These are phyloP conservation scores for Bolinopsis microptera DNA, from an alignment of 37 sponge, comb jelly and placozoan genomes.

Conservation along the genomic window DNA sequence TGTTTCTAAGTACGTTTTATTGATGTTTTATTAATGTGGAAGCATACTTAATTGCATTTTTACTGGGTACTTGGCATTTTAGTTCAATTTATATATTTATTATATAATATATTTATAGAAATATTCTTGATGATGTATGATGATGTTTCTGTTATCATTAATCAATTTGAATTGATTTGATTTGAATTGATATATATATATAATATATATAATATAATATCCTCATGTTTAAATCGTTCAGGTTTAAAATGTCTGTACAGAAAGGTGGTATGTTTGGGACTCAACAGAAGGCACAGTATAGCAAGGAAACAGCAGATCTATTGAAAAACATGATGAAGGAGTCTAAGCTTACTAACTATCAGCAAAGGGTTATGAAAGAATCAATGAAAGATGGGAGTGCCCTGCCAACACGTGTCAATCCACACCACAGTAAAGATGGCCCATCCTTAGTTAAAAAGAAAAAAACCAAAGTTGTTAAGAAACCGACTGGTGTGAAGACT, in stretches of 20 bases:
- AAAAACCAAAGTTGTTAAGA: slow-evolving; percentile 18
- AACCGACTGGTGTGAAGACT: slow-evolving; percentile 24
- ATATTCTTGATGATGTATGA: too few relatives aligned
- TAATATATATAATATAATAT: too few relatives aligned
- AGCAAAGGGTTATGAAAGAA: slow-evolving; percentile 80
- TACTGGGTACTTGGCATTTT: too few relatives aligned
- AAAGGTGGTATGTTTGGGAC: slow-evolving; percentile 46
- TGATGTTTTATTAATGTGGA: too few relatives aligned
- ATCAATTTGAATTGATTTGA: too few relatives aligned
- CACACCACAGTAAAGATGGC: slow-evolving; percentile 60
- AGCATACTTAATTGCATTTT: too few relatives aligned
- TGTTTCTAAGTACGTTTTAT: too few relatives aligned
- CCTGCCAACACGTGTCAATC: slow-evolving; percentile 55
- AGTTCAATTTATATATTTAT: too few relatives aligned
- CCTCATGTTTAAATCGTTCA: too few relatives aligned
- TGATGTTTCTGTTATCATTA: too few relatives aligned
- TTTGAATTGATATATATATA: too few relatives aligned
- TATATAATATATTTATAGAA: too few relatives aligned
- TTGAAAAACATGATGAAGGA: slow-evolving; percentile 86
- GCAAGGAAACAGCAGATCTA: slow-evolving; percentile 55
- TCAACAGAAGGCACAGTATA: slow-evolving; percentile 33
- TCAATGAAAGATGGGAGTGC: slow-evolving; percentile 66
- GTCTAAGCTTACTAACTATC: slow-evolving; percentile 88
- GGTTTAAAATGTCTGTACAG: slow-evolving; percentile 18
- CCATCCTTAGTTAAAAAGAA: slow-evolving; percentile 46